Evolutionary conservation across 2,797 vertebrate genomes (phyloP).

Genomic region (Cheirogaleus major): DNA sequence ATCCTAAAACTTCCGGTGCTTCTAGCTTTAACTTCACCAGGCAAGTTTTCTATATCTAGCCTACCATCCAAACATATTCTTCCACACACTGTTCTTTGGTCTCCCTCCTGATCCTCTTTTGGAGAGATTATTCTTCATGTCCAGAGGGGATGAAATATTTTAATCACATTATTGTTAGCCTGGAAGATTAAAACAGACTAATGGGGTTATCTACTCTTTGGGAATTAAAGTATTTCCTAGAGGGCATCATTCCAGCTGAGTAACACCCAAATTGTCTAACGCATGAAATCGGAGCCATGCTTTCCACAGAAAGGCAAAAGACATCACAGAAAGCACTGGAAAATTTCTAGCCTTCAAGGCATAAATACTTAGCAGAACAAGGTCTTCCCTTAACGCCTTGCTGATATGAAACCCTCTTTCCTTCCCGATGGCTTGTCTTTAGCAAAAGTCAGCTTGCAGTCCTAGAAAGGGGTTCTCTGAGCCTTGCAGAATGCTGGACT

Average conservation of each 20-base stretch:
- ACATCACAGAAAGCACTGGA: background rate
- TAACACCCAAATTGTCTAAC: background rate
- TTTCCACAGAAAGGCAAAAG: background rate
- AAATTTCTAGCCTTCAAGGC: background rate
- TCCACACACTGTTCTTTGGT: background rate
- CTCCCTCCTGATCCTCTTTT: slow-evolving; percentile 56
- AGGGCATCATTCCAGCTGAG: background rate
- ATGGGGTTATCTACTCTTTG: slow-evolving; percentile 50
- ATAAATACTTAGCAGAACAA: background rate
- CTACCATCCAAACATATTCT: background rate
- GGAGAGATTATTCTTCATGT: slow-evolving; percentile 60
- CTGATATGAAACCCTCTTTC: background rate
- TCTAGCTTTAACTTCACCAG: background rate
- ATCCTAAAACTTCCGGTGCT: background rate
- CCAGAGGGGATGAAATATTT: slow-evolving; percentile 42
- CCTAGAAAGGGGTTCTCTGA: background rate
- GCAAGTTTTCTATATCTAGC: background rate
- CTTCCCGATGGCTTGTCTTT: background rate
- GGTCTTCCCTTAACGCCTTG: background rate
- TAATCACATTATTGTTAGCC: slow-evolving; percentile 58
- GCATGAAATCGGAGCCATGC: background rate
- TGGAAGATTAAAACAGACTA: slow-evolving; percentile 35
- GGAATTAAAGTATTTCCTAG: slow-evolving; percentile 35
- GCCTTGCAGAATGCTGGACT: background rate
- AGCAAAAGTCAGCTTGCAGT: background rate